phyloP scores from a whole-genome alignment of 2,113 vertebrate genomes.

The Plectropomus leopardus region DNA sequence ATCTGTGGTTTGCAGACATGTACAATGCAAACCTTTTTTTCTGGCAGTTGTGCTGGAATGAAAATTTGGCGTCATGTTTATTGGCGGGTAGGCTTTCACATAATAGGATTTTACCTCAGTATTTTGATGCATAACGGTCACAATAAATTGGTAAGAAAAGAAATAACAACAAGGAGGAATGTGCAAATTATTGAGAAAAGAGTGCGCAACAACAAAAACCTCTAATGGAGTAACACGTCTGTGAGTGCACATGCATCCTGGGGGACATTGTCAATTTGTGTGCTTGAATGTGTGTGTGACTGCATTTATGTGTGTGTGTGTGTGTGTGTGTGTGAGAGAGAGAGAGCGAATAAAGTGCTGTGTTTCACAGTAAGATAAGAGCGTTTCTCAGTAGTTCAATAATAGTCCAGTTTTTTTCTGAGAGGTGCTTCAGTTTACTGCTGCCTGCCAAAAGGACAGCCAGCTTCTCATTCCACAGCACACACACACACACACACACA shows the following conservation, averaged over 20 bases:
- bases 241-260: neutral
- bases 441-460: slow-evolving; percentile 71
- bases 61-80: no score
- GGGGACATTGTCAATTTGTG: neutral
- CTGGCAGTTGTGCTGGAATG: no score
- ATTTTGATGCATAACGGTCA: neutral
- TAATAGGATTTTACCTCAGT: neutral
- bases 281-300: slow-evolving; percentile 11
- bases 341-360: neutral
- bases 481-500: slow-evolving; percentile 34
- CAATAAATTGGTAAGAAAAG: neutral
- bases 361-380: slow-evolving; percentile 46
- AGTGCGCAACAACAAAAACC: neutral
- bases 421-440: slow-evolving; percentile 72
- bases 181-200: neutral
- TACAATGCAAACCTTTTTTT: no score
- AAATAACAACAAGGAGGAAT: neutral
- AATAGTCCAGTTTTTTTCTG: slow-evolving; percentile 60
- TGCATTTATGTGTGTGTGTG: slow-evolving; percentile 16
- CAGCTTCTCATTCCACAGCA: slow-evolving; percentile 48
- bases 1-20: no score
- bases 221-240: neutral
- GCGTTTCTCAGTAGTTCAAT: slow-evolving; percentile 58
- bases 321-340: neutral
- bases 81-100: neutral